Percentiles rank a stretch among this genome's conserved stretches.
Conservation (phyloP, 2,888 invertebrate species). For the Eutolmus rufibarbis region DNA sequence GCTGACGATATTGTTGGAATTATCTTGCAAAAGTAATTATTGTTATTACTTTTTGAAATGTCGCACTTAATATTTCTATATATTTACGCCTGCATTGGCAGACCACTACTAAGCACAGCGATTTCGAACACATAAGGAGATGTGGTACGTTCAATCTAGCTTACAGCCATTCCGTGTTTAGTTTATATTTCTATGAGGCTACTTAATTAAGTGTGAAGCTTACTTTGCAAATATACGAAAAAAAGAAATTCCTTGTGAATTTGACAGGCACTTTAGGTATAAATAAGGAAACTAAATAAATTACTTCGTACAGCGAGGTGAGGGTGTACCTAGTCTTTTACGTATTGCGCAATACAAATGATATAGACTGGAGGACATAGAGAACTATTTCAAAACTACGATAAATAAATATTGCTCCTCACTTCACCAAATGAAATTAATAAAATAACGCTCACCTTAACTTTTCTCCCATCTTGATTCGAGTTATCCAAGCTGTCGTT, state of each 20-base stretch:
- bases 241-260: background rate
- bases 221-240: background rate
- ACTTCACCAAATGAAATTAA: background rate
- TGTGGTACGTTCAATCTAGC: no score
- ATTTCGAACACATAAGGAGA: no score
- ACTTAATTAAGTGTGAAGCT: background rate
- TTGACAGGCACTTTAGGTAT: background rate
- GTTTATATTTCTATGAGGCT: no score
- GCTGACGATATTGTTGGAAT: no score
- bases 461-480: background rate
- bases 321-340: background rate
- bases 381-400: background rate
- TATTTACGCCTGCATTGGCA: no score
- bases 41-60: no score
- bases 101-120: no score
- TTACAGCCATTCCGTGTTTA: no score
- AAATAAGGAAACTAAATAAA: background rate
- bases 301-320: background rate
- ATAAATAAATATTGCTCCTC: no score
- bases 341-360: background rate
- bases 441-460: background rate
- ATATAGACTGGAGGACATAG: background rate
- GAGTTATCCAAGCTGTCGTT: background rate
- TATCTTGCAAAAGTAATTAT: no score
- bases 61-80: no score